phyloP scores from a whole-genome alignment of 2,888 invertebrate species.

The Drosophila stalkeri region DNA sequence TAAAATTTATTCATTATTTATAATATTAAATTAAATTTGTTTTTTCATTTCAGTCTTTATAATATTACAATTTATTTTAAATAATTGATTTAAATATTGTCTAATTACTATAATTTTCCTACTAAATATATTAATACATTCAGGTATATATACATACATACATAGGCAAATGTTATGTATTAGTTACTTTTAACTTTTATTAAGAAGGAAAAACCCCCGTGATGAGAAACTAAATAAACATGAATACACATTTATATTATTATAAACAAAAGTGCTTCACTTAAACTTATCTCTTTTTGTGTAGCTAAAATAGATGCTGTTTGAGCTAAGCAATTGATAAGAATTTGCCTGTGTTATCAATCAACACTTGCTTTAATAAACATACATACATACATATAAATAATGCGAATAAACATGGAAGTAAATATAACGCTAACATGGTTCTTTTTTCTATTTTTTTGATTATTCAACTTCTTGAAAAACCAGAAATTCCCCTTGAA shows the following conservation, averaged over 20 bases:
- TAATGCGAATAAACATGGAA: background rate
- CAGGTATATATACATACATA: too few relatives aligned
- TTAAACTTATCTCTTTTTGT: background rate
- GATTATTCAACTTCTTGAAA: slow-evolving; percentile 10
- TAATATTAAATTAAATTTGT: too few relatives aligned
- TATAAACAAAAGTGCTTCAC: background rate
- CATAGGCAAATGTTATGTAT: too few relatives aligned
- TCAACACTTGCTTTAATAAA: background rate
- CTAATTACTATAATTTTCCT: too few relatives aligned
- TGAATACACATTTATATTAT: background rate
- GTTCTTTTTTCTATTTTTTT: background rate
- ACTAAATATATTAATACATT: too few relatives aligned
- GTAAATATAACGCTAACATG: background rate
- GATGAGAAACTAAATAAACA: too few relatives aligned
- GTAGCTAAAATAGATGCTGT: slow-evolving; percentile 1
- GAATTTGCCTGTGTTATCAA: slow-evolving; percentile 1
- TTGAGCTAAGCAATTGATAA: slow-evolving; percentile 22
- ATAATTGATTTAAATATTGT: too few relatives aligned
- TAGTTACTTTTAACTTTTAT: too few relatives aligned
- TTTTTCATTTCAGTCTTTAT: too few relatives aligned
- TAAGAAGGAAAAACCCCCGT: too few relatives aligned
- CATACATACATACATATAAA: background rate
- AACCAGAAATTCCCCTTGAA: slow-evolving; percentile 44
- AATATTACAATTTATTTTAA: too few relatives aligned
- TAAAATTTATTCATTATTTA: too few relatives aligned